Conservation (phyloP, 2,888 invertebrate genomes). For the Sicus ferrugineus region DNA sequence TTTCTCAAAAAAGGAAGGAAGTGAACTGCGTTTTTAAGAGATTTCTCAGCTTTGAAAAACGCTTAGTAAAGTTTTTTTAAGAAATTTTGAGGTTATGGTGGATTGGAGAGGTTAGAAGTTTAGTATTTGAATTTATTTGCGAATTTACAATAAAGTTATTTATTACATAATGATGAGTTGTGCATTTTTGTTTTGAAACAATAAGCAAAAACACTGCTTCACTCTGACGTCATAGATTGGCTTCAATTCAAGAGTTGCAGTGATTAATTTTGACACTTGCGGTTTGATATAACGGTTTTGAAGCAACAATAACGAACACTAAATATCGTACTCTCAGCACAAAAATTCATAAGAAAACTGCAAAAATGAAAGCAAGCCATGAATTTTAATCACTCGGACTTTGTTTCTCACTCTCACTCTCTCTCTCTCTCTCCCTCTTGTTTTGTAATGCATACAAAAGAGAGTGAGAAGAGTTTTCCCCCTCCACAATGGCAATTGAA, state of each 20-base stretch:
- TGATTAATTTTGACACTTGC: background rate
- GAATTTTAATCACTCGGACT: background rate
- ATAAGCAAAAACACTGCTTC: too few relatives aligned
- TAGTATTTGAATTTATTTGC: too few relatives aligned
- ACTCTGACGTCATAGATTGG: background rate
- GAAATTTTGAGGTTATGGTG: too few relatives aligned
- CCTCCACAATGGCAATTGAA: slow-evolving; percentile 29
- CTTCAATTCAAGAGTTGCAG: background rate
- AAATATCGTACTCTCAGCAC: background rate
- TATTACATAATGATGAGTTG: too few relatives aligned
- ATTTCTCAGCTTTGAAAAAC: too few relatives aligned
- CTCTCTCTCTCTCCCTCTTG: too few relatives aligned
- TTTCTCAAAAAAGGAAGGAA: background rate
- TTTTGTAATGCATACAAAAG: background rate
- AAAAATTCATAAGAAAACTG: background rate
- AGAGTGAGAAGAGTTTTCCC: slow-evolving; percentile 5
- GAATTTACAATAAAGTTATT: too few relatives aligned
- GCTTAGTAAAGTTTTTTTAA: too few relatives aligned
- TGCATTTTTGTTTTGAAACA: background rate
- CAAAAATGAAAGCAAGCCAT: background rate
- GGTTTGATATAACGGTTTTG: background rate
- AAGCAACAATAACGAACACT: background rate
- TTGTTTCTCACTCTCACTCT: background rate
- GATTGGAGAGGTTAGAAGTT: too few relatives aligned
- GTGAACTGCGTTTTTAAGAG: background rate